phyloP scores from a whole-genome alignment of 2,888 invertebrate genomes.

The Cheilosia grossa region DNA sequence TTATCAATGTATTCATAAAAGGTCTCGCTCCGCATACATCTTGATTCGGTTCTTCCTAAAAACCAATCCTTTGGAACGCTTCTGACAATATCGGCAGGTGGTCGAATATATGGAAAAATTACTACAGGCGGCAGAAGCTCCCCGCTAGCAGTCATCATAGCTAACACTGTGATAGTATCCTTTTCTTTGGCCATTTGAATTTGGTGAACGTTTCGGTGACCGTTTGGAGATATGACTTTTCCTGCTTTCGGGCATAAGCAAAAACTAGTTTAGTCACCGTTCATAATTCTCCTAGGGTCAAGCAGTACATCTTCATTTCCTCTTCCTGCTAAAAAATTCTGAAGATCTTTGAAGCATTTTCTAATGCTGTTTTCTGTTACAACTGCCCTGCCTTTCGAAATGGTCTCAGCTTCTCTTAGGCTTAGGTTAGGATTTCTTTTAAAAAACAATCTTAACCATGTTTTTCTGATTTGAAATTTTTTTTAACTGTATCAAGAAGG shows the following conservation, averaged over 20 bases:
- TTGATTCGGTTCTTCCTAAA: conserved; percentile 2
- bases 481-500: too few species aligned
- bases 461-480: too few species aligned
- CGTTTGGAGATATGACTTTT: conserved; percentile 50
- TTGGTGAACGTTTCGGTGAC: conserved; percentile 50
- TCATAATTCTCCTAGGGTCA: neutral
- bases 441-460: too few species aligned
- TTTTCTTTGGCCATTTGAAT: conserved; percentile 25
- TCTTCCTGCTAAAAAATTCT: too few species aligned
- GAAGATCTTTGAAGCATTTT: too few species aligned
- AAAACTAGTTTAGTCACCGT: conserved; percentile 55
- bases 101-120: conserved; percentile 18
- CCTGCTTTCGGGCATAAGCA: conserved; percentile 58
- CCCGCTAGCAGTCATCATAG: conserved; percentile 11
- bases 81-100: conserved; percentile 5
- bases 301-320: too few species aligned
- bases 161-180: conserved; percentile 1
- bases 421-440: too few species aligned
- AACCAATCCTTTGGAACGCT: conserved; percentile 11
- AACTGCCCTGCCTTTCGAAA: too few species aligned
- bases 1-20: conserved; percentile 32
- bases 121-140: conserved; percentile 14
- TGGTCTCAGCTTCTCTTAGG: too few species aligned
- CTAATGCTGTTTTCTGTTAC: too few species aligned
- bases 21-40: conserved; percentile 27